Evolutionary conservation across 2,113 vertebrate genomes (phyloP), one percentile per base, ranked within the genome.

Genomic region (Atlantisia rogersi): DNA sequence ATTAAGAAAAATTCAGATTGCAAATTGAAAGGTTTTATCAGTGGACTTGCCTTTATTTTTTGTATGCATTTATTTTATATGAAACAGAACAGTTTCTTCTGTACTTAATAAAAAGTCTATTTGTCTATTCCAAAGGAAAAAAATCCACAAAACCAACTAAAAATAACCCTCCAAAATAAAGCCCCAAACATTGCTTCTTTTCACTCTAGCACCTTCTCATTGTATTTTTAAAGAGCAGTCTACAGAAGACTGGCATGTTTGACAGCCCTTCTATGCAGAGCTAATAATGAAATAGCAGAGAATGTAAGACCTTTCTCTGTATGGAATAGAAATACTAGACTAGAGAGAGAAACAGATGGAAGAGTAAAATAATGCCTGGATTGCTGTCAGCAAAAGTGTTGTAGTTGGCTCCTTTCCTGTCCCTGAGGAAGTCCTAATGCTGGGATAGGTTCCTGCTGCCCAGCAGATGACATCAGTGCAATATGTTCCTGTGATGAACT

Each of bases 321-420:
- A 37, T 22, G 67, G 65, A 87, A 58, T 37, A 76, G 70, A 92
- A 92, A 94, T 53, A 77, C 52, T 71, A 90, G 73, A 64, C 46
- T 24, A 35, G 78, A 92, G 60, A 94, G 52, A 67, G 82, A 97
- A 97, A 95, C 93, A 96, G 94, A 97, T 94, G 96, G 92, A 92
- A 81, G 83, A 69, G 69, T 96, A 96, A 94, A 96, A 94, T 87
- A 95, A 93, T 90, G 64, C 62, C 95, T 97, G 97, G 95, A 92
- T 48, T 39, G 9, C 39, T 95, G 92, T 83, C 93, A 94, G 77
- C 42, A 73, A 12, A 90, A 96, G 77, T 81, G 77, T 83, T 95
- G 92, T 63, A 90, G 48, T 78, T 95, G 95, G 95, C 78, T 96
- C 39, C 39, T 94, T 90, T 95, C 64, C 88, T 89, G 62, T 95